These are phyloP conservation scores for Lethrus apterus DNA, from an alignment of 1,140 invertebrate genomes.

Conservation along the genomic window DNA sequence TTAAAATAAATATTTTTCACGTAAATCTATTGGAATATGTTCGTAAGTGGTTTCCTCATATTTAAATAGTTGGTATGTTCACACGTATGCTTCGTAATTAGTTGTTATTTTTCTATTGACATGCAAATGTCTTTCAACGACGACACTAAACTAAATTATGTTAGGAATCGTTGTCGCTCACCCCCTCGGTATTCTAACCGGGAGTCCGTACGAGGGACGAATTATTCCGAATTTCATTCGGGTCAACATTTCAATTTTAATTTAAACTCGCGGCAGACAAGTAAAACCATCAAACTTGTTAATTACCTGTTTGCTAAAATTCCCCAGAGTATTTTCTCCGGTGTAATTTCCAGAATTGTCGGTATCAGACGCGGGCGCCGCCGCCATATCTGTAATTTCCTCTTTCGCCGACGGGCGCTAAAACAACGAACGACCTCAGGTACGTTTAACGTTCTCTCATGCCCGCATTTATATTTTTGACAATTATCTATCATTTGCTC, in stretches of 20 bases:
- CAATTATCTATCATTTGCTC: constrained; percentile 13
- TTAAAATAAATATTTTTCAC: too few relatives aligned
- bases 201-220: neutral
- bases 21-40: too few relatives aligned
- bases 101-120: too few relatives aligned
- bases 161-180: too few relatives aligned
- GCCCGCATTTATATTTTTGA: constrained; percentile 6
- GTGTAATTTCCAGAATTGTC: constrained; percentile 40
- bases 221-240: constrained; percentile 23
- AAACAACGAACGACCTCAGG: constrained; percentile 16
- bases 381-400: constrained; percentile 35
- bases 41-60: too few relatives aligned
- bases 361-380: constrained; percentile 34
- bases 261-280: constrained; percentile 33
- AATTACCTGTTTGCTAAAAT: constrained; percentile 41
- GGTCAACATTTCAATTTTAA: constrained; percentile 38
- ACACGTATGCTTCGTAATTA: too few relatives aligned
- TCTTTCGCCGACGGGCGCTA: constrained; percentile 19
- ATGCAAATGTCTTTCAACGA: too few relatives aligned
- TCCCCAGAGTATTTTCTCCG: constrained; percentile 39
- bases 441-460: constrained; percentile 1
- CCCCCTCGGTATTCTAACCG: too few relatives aligned
- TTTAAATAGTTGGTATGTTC: too few relatives aligned
- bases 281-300: constrained; percentile 42
- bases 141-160: too few relatives aligned